These are phyloP conservation scores for Spodoptera frugiperda DNA, from an alignment of 1,140 invertebrate species.

Conservation along the genomic window DNA sequence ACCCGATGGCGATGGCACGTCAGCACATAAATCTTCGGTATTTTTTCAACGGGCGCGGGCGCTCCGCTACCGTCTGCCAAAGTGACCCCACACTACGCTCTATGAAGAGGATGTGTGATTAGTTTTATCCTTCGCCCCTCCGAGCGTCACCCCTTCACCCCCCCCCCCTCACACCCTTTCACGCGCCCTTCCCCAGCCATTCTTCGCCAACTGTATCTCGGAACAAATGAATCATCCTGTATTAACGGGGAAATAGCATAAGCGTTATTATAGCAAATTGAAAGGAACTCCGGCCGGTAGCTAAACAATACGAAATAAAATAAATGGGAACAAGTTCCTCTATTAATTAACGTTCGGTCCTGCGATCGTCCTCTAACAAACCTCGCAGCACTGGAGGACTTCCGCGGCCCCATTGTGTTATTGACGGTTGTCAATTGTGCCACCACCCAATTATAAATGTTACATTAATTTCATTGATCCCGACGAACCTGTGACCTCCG, in stretches of 20 bases:
- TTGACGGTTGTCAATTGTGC: too few species aligned
- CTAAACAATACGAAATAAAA: slow-evolving; percentile 41
- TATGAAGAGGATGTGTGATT: slow-evolving; percentile 80
- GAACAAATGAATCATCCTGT: slow-evolving; percentile 70
- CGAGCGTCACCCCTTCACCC: slow-evolving; percentile 52
- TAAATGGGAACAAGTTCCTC: neutral
- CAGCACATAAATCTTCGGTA: neutral
- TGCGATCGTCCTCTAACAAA: neutral
- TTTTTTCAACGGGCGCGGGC: neutral
- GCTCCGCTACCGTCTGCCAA: slow-evolving; percentile 41
- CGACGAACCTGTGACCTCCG: too few species aligned
- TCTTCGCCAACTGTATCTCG: slow-evolving; percentile 64
- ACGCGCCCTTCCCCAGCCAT: slow-evolving; percentile 52
- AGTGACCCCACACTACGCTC: slow-evolving; percentile 52
- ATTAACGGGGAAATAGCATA: slow-evolving; percentile 61
- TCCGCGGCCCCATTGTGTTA: too few species aligned
- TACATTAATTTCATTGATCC: too few species aligned
- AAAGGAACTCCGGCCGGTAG: slow-evolving; percentile 57
- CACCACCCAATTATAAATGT: too few species aligned
- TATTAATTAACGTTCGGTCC: neutral
- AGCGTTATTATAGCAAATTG: slow-evolving; percentile 61
- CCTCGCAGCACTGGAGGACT: too few species aligned
- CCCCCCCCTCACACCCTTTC: slow-evolving; percentile 45
- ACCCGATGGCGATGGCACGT: neutral
- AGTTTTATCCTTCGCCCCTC: slow-evolving; percentile 80